Conservation (phyloP, 1,140 invertebrate genomes). For the Anadara kagoshimensis region DNA sequence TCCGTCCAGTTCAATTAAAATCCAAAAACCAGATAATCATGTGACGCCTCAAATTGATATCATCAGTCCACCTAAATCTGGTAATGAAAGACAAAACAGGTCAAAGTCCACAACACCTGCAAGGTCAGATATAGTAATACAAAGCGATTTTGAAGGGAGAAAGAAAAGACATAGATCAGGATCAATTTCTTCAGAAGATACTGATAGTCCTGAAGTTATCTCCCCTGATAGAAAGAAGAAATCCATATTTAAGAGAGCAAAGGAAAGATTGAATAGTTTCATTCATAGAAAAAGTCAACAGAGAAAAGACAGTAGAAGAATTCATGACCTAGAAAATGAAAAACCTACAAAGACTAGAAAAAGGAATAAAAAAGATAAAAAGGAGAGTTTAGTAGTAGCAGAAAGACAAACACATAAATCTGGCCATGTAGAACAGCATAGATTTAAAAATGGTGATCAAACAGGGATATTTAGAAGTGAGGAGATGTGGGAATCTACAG, state of each 20-base stretch:
- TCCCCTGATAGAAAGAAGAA: slow-evolving; percentile 49
- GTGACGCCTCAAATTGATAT: neutral
- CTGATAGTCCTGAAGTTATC: slow-evolving; percentile 36
- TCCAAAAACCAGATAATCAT: slow-evolving; percentile 1
- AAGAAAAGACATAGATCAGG: slow-evolving; percentile 25
- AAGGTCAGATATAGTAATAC: neutral
- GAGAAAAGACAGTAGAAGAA: slow-evolving; percentile 9
- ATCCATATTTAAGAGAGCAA: slow-evolving; percentile 46
- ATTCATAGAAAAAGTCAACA: slow-evolving; percentile 40
- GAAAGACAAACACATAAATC: slow-evolving; percentile 36
- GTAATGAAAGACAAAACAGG: neutral
- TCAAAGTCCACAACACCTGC: neutral
- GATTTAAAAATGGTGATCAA: slow-evolving; percentile 25
- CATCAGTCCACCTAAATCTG: neutral
- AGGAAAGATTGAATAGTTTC: slow-evolving; percentile 46
- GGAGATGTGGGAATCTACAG: slow-evolving; percentile 32
- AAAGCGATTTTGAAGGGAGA: neutral
- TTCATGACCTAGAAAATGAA: neutral
- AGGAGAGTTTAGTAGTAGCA: neutral
- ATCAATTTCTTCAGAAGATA: slow-evolving; percentile 29
- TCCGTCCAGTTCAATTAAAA: slow-evolving; percentile 8
- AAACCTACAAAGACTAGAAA: slow-evolving; percentile 32
- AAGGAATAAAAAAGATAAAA: slow-evolving; percentile 1
- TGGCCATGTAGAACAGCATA: slow-evolving; percentile 33
- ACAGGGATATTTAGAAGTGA: slow-evolving; percentile 11